Evolutionary conservation across 1,140 invertebrate genomes (phyloP).

Genomic region (Araneus ventricosus): DNA sequence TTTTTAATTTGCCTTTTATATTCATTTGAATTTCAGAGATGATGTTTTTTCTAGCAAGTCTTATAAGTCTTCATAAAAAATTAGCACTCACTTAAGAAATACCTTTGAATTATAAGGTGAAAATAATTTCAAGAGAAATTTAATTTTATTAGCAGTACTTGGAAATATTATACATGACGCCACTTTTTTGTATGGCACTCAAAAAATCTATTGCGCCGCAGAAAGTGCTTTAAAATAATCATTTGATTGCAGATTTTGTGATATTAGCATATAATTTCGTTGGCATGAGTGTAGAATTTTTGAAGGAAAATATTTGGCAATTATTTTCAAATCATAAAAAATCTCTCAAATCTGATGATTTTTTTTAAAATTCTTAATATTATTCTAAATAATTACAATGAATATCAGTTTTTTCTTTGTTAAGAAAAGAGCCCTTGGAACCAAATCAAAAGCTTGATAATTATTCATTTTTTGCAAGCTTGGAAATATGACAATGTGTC

Average conservation of each 20-base stretch:
- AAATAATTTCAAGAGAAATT: not conserved
- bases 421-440: no score
- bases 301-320: no score
- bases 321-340: no score
- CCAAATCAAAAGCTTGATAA: no score
- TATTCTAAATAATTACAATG: no score
- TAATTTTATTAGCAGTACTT: not conserved
- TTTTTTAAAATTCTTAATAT: no score
- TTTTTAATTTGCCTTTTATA: constrained; percentile 17
- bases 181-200: not conserved
- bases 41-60: not conserved
- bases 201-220: not conserved
- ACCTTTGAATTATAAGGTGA: not conserved
- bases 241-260: not conserved
- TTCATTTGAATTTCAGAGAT: not conserved
- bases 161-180: not conserved
- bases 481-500: no score
- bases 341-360: no score
- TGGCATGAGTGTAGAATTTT: no score
- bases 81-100: not conserved
- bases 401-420: no score
- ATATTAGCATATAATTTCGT: no score
- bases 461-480: no score
- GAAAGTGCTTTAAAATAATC: not conserved
- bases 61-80: not conserved